Evolutionary conservation across 1,140 invertebrate genomes (phyloP).

Genomic region (Micrasema longulum): DNA sequence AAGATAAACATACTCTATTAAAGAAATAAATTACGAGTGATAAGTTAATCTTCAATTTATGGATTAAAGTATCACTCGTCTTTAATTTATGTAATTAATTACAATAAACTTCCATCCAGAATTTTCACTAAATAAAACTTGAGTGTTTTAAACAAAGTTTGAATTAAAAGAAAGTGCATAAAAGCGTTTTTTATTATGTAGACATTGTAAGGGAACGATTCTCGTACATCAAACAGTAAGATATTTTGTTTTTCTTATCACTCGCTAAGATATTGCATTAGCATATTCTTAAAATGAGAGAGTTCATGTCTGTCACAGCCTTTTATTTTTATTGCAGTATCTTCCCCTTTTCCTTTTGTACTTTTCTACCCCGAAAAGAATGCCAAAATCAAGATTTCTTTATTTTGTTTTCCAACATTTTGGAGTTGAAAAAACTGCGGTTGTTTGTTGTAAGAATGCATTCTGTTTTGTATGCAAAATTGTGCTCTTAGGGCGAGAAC

Average conservation of each 20-base stretch:
- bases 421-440: constrained; percentile 15
- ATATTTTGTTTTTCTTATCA: constrained; percentile 14
- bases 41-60: too few relatives aligned
- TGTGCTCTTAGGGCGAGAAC: constrained; percentile 18
- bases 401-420: constrained; percentile 25
- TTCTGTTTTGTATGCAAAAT: constrained; percentile 40
- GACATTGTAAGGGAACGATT: too few relatives aligned
- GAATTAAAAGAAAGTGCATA: too few relatives aligned
- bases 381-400: constrained; percentile 36
- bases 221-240: too few relatives aligned
- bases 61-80: too few relatives aligned
- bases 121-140: too few relatives aligned
- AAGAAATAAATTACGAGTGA: too few relatives aligned
- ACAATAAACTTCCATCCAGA: too few relatives aligned
- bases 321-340: constrained; percentile 49
- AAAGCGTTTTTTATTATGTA: too few relatives aligned
- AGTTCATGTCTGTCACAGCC: constrained; percentile 49
- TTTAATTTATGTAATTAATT: too few relatives aligned
- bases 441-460: constrained; percentile 33
- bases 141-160: too few relatives aligned
- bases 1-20: too few relatives aligned
- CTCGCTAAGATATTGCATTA: constrained; percentile 54
- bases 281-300: constrained; percentile 54
- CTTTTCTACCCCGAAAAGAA: constrained; percentile 40
- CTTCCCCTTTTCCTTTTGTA: constrained; percentile 40